Evolutionary conservation across 2,888 invertebrate genomes (phyloP), one percentile per base, ranked within the genome.

Genomic region (Azorinus chamasolen): DNA sequence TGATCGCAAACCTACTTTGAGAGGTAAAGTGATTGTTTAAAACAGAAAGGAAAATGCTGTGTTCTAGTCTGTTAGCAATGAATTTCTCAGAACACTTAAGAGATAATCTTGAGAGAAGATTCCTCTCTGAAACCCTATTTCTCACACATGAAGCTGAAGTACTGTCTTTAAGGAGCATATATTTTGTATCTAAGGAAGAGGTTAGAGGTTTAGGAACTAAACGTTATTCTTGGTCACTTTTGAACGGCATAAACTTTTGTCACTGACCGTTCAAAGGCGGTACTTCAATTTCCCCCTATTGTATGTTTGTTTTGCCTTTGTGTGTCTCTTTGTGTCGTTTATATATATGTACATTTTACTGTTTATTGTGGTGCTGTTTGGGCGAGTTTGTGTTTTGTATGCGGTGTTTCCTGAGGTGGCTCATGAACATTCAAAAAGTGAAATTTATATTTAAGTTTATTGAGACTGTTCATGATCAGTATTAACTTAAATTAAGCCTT

Each of bases 21-120:
- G 51, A 20, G 63, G 53, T 12, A 32, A 37, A 32, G 63, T 51
- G 50, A 27, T 53, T 27, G 48, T 27, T n/a, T 27, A 10, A 16
- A 46, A 57, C 39, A 32, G 39, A 37, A 57, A 43, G 20, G 39
- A 41, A 24, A 57, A 20, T 22, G 39, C 25, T 18, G 22, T 22
- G 43, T 57, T 57, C 57, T 20, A 43, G 20, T 43, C 57, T 57
- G 57, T 41, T 10, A 55, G 57, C 37, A 16, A 20, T 22, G 41
- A 57, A 22, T 57, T 57, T 53, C 20, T 50, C 24, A 50, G 6
- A 8, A 50, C 37, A n/a, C 46, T 59, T 5, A 59, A 59, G 14
- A 46, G 59, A 59, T 43, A 62, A 62, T 62, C 62, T 62, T 10
- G 51, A 62, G 4, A 51, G 20, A 6, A 62, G 51, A 39, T 63